Percentiles rank a stretch among this genome's conserved stretches.
Conservation (phyloP, 2,888 invertebrate species). For the Heliconius aoede region DNA sequence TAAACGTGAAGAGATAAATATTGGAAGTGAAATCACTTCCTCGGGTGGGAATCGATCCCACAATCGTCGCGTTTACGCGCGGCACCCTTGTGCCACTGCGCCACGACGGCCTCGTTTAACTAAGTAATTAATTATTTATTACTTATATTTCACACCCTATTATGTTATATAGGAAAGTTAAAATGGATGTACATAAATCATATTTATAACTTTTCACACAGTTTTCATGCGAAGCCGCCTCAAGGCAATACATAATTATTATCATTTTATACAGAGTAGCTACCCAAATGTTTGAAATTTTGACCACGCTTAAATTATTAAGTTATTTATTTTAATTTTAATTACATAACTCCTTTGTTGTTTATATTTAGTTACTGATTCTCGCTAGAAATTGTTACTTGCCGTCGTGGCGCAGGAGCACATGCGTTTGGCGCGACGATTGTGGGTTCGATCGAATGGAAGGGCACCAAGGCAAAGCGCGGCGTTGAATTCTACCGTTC, state of each 20-base stretch:
- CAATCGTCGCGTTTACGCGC: too few species aligned
- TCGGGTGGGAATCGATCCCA: too few species aligned
- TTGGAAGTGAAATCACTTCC: too few species aligned
- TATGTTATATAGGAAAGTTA: background rate
- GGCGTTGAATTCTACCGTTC: too few species aligned
- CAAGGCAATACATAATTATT: background rate
- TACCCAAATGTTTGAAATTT: slow-evolving; percentile 18
- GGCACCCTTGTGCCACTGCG: too few species aligned
- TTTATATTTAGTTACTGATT: background rate
- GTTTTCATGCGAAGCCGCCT: background rate
- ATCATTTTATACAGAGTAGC: background rate
- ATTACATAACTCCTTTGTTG: background rate
- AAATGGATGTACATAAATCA: background rate
- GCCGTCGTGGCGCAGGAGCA: too few species aligned
- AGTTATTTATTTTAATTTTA: background rate
- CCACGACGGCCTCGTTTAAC: too few species aligned
- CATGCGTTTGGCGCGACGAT: too few species aligned
- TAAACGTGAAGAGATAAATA: too few species aligned
- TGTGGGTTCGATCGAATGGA: too few species aligned
- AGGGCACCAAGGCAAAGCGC: too few species aligned
- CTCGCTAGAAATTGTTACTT: background rate
- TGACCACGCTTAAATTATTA: background rate
- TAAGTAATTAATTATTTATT: background rate
- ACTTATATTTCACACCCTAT: background rate
- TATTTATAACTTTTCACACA: background rate